Evolutionary conservation across 1,140 invertebrate species (phyloP).

Genomic region (Pseudomyrmex gracilis): DNA sequence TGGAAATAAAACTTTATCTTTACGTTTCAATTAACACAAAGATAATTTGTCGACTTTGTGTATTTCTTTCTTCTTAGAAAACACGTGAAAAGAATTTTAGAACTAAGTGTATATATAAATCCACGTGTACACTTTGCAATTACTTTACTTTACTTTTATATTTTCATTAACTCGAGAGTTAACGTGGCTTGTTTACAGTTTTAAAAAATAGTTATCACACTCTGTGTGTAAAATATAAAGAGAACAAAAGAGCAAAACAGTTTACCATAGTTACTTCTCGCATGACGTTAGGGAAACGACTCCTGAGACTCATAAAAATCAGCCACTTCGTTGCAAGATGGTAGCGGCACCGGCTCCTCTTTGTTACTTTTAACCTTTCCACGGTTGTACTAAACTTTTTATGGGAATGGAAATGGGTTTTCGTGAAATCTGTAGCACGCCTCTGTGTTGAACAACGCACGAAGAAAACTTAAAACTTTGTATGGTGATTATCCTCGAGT

Average conservation of each 20-base stretch:
- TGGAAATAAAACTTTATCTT: constrained; percentile 1
- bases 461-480: constrained; percentile 38
- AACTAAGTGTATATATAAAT: background rate
- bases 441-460: constrained; percentile 12
- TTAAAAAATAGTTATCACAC: background rate
- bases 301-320: constrained; percentile 65
- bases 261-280: background rate
- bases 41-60: background rate
- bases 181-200: constrained; percentile 3
- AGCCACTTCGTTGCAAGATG: constrained; percentile 22
- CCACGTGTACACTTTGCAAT: background rate
- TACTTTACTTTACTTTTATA: too few relatives aligned
- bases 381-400: constrained; percentile 61
- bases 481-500: constrained; percentile 28
- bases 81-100: background rate
- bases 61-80: background rate
- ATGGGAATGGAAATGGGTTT: constrained; percentile 32
- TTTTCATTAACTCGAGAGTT: background rate
- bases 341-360: constrained; percentile 38
- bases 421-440: constrained; percentile 11
- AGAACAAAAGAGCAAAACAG: background rate
- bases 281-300: constrained; percentile 19
- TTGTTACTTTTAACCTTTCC: constrained; percentile 68
- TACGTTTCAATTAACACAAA: background rate
- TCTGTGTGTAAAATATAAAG: background rate